Evolutionary conservation across 2,113 vertebrate genomes (phyloP).

Genomic region (Elgaria multicarinata): DNA sequence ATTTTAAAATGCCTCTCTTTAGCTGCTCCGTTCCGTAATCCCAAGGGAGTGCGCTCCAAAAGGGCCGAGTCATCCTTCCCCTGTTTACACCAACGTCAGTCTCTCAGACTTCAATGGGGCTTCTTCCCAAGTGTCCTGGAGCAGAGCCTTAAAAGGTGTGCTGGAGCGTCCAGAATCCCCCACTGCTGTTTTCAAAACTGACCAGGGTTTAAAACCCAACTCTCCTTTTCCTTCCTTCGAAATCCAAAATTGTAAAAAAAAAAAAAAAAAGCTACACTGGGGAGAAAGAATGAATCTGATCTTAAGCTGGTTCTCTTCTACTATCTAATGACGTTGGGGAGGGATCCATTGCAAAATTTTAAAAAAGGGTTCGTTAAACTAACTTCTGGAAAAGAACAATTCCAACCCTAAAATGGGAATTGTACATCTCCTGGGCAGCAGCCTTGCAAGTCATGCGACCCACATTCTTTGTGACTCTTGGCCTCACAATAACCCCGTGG

Average conservation of each 20-base stretch:
- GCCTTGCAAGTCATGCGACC: too few relatives aligned
- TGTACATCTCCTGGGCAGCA: too few relatives aligned
- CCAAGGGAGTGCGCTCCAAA: not conserved
- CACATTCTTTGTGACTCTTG: too few relatives aligned
- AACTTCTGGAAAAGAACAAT: not conserved
- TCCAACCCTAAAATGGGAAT: too few relatives aligned
- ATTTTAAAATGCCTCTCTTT: not conserved
- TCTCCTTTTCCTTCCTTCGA: not conserved
- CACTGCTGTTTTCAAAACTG: not conserved
- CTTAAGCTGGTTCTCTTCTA: not conserved
- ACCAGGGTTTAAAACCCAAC: not conserved
- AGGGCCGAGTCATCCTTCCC: not conserved
- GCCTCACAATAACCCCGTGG: not conserved
- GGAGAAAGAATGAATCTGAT: not conserved
- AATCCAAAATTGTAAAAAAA: not conserved
- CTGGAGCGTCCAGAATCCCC: not conserved
- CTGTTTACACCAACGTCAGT: not conserved
- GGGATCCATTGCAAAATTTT: not conserved
- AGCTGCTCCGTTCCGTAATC: not conserved
- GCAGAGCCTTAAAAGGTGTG: not conserved
- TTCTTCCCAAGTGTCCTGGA: not conserved
- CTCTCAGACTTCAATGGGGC: not conserved
- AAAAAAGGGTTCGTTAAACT: not conserved
- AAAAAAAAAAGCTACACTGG: not conserved
- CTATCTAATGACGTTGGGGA: not conserved